Conservation (phyloP, 2,888 invertebrate genomes). For the Nomada flava region DNA sequence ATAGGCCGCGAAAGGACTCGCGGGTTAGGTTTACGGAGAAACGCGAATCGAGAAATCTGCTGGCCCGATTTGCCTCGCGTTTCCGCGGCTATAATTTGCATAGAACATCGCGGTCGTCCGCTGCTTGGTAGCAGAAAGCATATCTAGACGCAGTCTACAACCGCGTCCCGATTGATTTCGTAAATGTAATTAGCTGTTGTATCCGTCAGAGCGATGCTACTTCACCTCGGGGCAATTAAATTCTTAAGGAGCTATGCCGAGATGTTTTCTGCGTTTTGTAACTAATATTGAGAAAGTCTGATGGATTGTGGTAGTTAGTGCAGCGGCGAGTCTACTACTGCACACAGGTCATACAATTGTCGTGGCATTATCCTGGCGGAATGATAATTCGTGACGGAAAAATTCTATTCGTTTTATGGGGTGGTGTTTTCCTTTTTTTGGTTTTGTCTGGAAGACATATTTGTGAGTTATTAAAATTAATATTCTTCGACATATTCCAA, state of each 20-base stretch:
- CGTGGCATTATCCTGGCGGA: no score
- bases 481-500: no score
- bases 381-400: no score
- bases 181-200: constrained; percentile 6
- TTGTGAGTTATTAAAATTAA: no score
- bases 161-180: constrained; percentile 20
- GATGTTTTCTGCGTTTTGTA: not conserved
- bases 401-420: no score
- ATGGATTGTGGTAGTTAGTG: no score
- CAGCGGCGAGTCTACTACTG: no score
- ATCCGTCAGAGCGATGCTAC: not conserved
- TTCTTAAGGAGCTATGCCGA: not conserved
- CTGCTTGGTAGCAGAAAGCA: constrained; percentile 43
- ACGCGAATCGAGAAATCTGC: constrained; percentile 57
- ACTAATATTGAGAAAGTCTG: not conserved
- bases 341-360: no score
- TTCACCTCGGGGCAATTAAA: not conserved
- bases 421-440: no score
- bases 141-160: constrained; percentile 11
- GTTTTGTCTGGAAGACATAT: no score
- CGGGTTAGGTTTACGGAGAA: constrained; percentile 55
- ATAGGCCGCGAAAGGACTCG: constrained; percentile 48
- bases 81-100: constrained; percentile 57
- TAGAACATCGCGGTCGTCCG: constrained; percentile 51
- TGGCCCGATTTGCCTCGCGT: constrained; percentile 41